Base-by-base conservation (phyloP, 2,888 invertebrate genomes). In the Harpalus rubripes region DNA sequence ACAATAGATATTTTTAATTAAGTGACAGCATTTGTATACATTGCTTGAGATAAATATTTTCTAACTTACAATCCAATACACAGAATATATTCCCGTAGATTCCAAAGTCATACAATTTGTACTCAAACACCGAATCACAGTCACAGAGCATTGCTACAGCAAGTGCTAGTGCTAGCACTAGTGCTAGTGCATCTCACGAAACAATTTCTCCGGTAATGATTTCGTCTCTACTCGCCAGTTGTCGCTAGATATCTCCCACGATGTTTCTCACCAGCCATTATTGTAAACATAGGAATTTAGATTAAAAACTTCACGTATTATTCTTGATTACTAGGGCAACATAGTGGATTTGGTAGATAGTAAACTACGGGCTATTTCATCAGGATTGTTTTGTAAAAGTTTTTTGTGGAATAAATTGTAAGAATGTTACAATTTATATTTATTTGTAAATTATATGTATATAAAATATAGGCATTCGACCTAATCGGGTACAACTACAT, bases 261-360 rank as follows among this genome's bases (percentile, higher is more conserved):
- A 0, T 12, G 44, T 52, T 10, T 52, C 44, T 12, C 44, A 52
- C 4, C 44, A 52, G 44, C 72, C 18, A 16, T 74, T 68, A 74
- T 18, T 74, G 52, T 44, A 74, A 74, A 44, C 72, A 44, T 44
- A 52, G 72, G 72, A 74, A 74, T 74, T 74, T 74, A 74, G 72
- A 74, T 74, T 44, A 74, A 74, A 74, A 74, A 74, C 72, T 74
- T 74, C 68, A 74, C 72, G 44, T 74, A 18, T 10, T 74, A 44
- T 52, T 68, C 76, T 83, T 83, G 65, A 76, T 76, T 83, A 22
- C 44, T 76, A 16, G 56, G 63, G 26, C 26, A 52, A 22, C 32
- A 32, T 59, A 32, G 16, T 41, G 16, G 32, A 6, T 12, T 44
- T 26, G 65, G 39, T 52, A 32, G 63, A 18, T 68, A 32, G 0